phyloP scores from a whole-genome alignment of 2,113 vertebrate species.

The Syngnathus scovelli region DNA sequence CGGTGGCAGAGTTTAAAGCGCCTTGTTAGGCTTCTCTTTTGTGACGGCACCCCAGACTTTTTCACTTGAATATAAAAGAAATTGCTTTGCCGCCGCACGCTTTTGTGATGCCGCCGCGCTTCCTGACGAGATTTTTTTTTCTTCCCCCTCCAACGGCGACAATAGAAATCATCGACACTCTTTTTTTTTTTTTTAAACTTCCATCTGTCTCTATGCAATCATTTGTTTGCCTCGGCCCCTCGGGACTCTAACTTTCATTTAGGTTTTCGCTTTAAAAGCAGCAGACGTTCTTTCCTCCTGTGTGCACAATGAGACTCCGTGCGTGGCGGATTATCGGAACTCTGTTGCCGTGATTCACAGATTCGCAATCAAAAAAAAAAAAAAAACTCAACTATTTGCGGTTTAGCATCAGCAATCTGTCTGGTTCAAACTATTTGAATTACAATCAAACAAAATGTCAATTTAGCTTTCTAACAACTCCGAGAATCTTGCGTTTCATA shows the following conservation, averaged over 20 bases:
- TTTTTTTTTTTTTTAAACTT: conserved; percentile 30
- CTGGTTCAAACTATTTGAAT: too few species aligned
- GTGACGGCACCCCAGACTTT: conserved; percentile 67
- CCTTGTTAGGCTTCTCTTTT: conserved; percentile 71
- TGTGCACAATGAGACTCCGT: neutral
- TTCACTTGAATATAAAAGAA: conserved; percentile 73
- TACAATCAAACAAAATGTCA: neutral
- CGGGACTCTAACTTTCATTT: conserved; percentile 45
- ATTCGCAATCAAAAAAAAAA: neutral
- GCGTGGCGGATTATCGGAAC: neutral
- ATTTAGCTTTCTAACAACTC: neutral
- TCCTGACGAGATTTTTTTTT: conserved; percentile 34
- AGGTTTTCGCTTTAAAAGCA: conserved; percentile 24
- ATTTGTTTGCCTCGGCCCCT: conserved; percentile 55
- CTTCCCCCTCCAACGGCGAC: conserved; percentile 29
- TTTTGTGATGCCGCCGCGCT: conserved; percentile 62
- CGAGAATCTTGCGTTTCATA: too few species aligned
- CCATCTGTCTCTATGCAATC: conserved; percentile 48
- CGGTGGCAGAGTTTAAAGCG: conserved; percentile 67
- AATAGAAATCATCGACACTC: conserved; percentile 47
- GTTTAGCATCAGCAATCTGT: too few species aligned
- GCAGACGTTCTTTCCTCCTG: neutral
- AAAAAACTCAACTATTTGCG: neutral
- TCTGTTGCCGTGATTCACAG: neutral
- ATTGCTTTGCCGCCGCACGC: conserved; percentile 62